phyloP scores from a whole-genome alignment of 2,113 vertebrate genomes.

The Dascyllus trimaculatus region DNA sequence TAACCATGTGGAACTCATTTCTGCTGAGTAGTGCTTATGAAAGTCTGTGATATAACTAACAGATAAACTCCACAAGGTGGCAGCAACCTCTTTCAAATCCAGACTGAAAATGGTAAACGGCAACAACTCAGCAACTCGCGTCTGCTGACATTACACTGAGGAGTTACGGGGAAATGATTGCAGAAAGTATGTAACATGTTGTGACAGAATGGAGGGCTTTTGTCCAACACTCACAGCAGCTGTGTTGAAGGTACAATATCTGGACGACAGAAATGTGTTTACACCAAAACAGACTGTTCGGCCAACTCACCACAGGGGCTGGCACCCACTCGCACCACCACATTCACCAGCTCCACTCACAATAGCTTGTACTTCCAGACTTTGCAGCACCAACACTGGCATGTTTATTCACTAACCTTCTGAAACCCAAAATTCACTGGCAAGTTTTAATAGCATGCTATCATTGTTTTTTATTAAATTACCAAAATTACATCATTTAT shows the following conservation, averaged over 20 bases:
- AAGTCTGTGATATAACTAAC: constrained; percentile 48
- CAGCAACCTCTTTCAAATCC: constrained; percentile 31
- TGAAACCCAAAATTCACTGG: too few relatives aligned
- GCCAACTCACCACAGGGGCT: constrained; percentile 26
- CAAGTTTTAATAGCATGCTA: too few relatives aligned
- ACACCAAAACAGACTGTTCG: constrained; percentile 20
- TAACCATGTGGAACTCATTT: not conserved
- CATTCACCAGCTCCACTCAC: constrained; percentile 44
- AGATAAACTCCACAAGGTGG: constrained; percentile 63
- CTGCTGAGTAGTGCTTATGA: constrained; percentile 39
- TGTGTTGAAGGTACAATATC: constrained; percentile 15
- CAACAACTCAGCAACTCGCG: not conserved
- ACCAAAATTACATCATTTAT: too few relatives aligned
- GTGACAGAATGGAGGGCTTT: constrained; percentile 12
- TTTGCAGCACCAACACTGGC: not conserved
- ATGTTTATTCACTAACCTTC: not conserved
- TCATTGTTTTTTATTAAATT: too few relatives aligned
- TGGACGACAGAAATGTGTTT: constrained; percentile 22
- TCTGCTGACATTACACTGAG: not conserved
- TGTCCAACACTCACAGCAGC: not conserved
- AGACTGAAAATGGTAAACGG: not conserved
- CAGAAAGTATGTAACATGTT: not conserved
- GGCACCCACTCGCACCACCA: not conserved
- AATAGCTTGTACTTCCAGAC: not conserved
- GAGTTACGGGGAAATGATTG: constrained; percentile 5